phyloP scores from a whole-genome alignment of 2,888 invertebrate species.

The Megalurothrips usitatus region DNA sequence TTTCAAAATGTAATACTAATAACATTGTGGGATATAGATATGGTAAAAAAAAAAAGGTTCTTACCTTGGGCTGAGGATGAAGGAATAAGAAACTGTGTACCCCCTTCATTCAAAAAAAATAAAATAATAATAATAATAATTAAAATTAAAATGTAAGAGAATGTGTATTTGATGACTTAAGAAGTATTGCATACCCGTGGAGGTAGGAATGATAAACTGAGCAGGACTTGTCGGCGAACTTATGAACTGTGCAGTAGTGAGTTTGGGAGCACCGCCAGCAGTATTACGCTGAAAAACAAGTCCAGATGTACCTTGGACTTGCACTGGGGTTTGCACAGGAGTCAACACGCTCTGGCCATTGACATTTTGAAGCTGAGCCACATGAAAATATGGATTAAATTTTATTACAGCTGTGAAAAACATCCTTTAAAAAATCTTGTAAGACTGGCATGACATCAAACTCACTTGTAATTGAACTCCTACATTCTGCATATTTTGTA shows the following conservation, averaged over 20 bases:
- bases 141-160: too few relatives aligned
- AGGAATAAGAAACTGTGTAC: conserved; percentile 10
- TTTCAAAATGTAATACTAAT: too few relatives aligned
- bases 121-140: too few relatives aligned
- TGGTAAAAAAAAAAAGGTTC: not conserved
- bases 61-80: not conserved
- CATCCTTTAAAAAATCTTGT: not conserved
- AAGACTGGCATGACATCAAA: not conserved
- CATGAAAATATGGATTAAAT: too few relatives aligned
- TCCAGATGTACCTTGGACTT: not conserved
- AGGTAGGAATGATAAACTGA: conserved; percentile 9
- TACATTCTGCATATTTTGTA: conserved; percentile 10
- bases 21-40: not conserved
- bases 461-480: not conserved
- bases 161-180: not conserved
- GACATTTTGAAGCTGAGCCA: conserved; percentile 52
- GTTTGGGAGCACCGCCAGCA: not conserved
- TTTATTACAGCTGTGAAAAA: not conserved
- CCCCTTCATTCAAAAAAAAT: not conserved
- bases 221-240: not conserved
- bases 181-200: conserved; percentile 58
- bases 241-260: conserved; percentile 45
- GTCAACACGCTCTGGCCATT: conserved; percentile 72
- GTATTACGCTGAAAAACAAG: not conserved
- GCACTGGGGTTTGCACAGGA: conserved; percentile 55